Percentiles rank a stretch among this genome's conserved stretches.
Evolutionary conservation across 1,140 invertebrate genomes (phyloP).

Genomic region (Lordiphosa clarofinis): DNA sequence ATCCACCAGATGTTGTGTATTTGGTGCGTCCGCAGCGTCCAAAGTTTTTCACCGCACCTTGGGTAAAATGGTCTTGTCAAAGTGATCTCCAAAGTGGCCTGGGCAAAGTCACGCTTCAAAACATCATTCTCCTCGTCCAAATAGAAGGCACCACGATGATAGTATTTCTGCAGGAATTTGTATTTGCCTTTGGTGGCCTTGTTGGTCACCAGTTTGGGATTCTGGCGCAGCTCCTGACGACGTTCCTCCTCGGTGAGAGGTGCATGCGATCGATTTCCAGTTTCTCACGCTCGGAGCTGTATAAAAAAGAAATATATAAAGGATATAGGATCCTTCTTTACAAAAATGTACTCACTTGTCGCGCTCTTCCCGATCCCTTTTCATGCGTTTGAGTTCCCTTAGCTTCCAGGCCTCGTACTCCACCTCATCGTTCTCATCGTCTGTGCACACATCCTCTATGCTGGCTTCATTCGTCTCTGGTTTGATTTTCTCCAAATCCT

Average conservation of each 20-base stretch:
- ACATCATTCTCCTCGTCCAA: constrained; percentile 96
- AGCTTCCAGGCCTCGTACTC: constrained; percentile 99
- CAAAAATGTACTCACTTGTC: constrained; percentile 86
- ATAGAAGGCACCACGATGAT: constrained; percentile 99
- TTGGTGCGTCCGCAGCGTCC: constrained; percentile 98
- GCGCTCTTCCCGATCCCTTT: constrained; percentile 96
- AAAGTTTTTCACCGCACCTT: constrained; percentile 99
- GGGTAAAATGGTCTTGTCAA: constrained; percentile 98
- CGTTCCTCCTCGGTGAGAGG: constrained; percentile 98
- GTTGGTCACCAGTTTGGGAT: constrained; percentile 96
- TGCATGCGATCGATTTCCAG: constrained; percentile 94
- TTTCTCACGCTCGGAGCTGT: constrained; percentile 94
- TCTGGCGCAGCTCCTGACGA: constrained; percentile 91
- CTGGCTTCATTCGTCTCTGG: constrained; percentile 84
- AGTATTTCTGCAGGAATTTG: constrained; percentile 99
- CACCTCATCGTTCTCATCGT: constrained; percentile 98
- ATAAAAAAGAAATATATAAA: too few species aligned
- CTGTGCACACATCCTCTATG: constrained; percentile 94
- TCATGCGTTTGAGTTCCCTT: constrained; percentile 96
- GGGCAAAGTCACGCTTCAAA: constrained; percentile 96
- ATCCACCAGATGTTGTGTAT: constrained; percentile 99
- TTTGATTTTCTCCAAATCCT: constrained; percentile 83
- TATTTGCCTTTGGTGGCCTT: constrained; percentile 99
- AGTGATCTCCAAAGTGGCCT: constrained; percentile 98
- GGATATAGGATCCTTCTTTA: too few species aligned